A percentile compares a stretch with the other conserved stretches of the same genome.
Evolutionary conservation across 2,113 vertebrate species (phyloP).

Genomic region (human (Homo sapiens)): DNA sequence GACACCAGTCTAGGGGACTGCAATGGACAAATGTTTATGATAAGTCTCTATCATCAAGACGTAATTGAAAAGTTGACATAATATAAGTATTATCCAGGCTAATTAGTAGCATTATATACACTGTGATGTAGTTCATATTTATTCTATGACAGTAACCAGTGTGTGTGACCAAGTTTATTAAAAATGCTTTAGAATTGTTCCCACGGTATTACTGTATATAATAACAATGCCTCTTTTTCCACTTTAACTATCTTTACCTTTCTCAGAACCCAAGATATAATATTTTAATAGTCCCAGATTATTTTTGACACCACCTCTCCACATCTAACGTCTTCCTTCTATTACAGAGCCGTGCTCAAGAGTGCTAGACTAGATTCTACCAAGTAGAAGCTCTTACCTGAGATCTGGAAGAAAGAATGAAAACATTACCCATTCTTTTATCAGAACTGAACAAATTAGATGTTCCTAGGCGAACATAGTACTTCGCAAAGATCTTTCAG

Average conservation of each 20-base stretch:
- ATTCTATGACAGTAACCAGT: not conserved
- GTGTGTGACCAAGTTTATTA: rapidly evolving
- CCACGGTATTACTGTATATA: not conserved
- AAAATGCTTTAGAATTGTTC: not conserved
- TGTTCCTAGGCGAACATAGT: not conserved
- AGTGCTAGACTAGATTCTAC: not conserved
- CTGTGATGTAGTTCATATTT: not conserved
- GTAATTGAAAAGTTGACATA: not conserved
- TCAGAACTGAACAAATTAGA: not conserved
- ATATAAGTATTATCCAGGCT: not conserved
- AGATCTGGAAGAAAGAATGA: not conserved
- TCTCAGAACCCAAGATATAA: not conserved
- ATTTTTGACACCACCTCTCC: not conserved
- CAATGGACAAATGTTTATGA: not conserved
- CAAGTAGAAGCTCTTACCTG: rapidly evolving
- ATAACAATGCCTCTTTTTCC: not conserved
- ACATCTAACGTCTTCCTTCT: not conserved
- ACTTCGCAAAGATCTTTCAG: not conserved
- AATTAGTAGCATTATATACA: not conserved
- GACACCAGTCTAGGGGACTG: not conserved
- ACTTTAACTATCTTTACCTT: not conserved
- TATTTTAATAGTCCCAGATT: not conserved
- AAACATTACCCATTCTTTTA: not conserved
- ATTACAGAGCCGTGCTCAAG: not conserved
- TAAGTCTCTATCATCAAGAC: not conserved